phyloP scores from a whole-genome alignment of 2,113 vertebrate genomes.

The Uria aalge region DNA sequence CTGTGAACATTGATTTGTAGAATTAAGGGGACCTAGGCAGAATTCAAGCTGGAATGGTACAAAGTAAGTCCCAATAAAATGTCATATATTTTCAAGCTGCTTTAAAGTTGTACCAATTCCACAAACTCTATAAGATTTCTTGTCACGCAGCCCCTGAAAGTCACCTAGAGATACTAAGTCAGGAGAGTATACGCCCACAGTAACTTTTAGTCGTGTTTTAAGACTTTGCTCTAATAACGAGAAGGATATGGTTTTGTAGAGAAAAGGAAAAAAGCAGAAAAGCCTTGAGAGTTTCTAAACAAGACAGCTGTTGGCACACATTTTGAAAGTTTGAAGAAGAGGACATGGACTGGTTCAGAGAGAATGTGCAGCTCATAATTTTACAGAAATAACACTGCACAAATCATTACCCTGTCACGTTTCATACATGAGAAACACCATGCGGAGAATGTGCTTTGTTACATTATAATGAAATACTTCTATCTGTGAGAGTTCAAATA shows the following conservation, averaged over 20 bases:
- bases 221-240: neutral
- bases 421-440: slow-evolving; percentile 21
- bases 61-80: neutral
- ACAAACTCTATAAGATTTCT: neutral
- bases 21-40: neutral
- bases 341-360: neutral
- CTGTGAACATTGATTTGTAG: neutral
- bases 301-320: neutral
- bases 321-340: neutral
- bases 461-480: slow-evolving; percentile 2
- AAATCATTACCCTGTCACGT: neutral
- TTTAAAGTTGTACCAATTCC: neutral
- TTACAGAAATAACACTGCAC: neutral
- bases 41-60: neutral
- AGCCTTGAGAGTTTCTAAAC: neutral
- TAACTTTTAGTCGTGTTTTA: neutral
- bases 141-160: neutral
- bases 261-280: neutral
- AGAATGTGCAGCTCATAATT: slow-evolving; percentile 27
- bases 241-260: neutral
- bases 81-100: neutral
- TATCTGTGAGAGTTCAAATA: slow-evolving; percentile 17
- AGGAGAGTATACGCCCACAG: neutral
- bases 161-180: neutral
- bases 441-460: neutral